phyloP scores from a whole-genome alignment of 2,797 vertebrate genomes.

The Xenentodon cancila region DNA sequence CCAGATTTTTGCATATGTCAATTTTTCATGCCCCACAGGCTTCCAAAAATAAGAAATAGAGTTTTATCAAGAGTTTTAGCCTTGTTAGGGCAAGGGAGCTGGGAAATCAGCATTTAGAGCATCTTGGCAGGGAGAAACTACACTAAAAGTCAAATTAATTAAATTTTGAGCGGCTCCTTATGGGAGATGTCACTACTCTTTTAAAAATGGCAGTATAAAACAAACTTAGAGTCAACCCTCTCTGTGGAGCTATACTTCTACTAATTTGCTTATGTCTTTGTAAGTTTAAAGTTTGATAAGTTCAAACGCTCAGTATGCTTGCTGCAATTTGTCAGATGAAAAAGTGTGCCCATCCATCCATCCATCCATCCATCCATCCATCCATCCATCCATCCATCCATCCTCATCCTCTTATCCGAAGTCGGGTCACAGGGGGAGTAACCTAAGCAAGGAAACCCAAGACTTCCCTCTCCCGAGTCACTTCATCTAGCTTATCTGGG shows the following conservation, averaged over 20 bases:
- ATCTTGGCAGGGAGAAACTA: constrained; percentile 34
- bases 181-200: constrained; percentile 27
- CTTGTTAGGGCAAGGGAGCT: constrained; percentile 16
- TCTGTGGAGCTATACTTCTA: constrained; percentile 5
- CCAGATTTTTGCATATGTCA: constrained; percentile 36
- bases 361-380: too few species aligned
- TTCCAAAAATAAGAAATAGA: constrained; percentile 20
- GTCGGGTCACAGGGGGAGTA: too few species aligned
- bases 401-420: too few species aligned
- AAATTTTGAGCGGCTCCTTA: constrained; percentile 41
- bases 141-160: constrained; percentile 45
- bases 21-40: constrained; percentile 33
- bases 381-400: too few species aligned
- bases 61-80: neutral
- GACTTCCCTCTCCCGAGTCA: too few species aligned
- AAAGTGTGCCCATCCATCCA: too few species aligned
- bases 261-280: too few species aligned
- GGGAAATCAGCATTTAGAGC: constrained; percentile 14
- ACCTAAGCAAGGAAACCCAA: too few species aligned
- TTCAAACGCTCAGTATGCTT: too few species aligned
- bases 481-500: too few species aligned
- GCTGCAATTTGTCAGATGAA: too few species aligned
- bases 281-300: too few species aligned
- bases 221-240: neutral
- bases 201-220: constrained; percentile 30